phyloP scores from a whole-genome alignment of 2,113 vertebrate species.

The Callopanchax toddi region DNA sequence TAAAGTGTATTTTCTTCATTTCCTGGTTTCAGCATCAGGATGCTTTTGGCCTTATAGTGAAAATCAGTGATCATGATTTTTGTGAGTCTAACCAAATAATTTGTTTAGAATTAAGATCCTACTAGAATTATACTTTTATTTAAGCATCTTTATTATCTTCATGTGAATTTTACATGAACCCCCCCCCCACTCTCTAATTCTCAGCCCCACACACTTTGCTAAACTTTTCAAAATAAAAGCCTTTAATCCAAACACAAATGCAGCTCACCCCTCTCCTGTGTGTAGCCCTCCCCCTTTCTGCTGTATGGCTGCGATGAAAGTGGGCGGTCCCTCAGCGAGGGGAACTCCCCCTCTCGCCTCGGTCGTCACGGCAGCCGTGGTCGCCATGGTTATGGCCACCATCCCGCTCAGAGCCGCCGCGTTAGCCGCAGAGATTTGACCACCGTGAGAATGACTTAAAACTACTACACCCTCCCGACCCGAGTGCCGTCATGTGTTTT shows the following conservation, averaged over 20 bases:
- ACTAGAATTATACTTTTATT: too few species aligned
- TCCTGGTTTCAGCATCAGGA: too few species aligned
- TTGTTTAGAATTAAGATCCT: too few species aligned
- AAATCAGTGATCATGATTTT: neutral
- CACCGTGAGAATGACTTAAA: constrained; percentile 58
- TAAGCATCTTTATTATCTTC: too few species aligned
- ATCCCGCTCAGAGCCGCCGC: constrained; percentile 39
- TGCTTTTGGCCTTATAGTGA: constrained; percentile 6
- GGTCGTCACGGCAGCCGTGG: constrained; percentile 48
- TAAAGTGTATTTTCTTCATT: too few species aligned
- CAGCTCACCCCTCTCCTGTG: constrained; percentile 50
- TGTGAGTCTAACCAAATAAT: neutral
- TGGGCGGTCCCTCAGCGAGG: constrained; percentile 71
- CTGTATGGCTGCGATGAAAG: constrained; percentile 59
- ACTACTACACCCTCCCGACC: constrained; percentile 6
- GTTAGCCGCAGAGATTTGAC: constrained; percentile 67
- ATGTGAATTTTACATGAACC: too few species aligned
- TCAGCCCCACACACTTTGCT: neutral
- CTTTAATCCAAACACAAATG: constrained; percentile 13
- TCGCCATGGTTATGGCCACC: constrained; percentile 41
- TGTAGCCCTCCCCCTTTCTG: constrained; percentile 65
- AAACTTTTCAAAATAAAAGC: constrained; percentile 35
- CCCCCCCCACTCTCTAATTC: too few species aligned
- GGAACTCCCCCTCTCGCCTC: constrained; percentile 64
- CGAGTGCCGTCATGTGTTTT: constrained; percentile 23